Evolutionary conservation across 37 sponge, comb jelly and placozoan genomes (phyloP).

Genomic region (Theonella swinhoei): DNA sequence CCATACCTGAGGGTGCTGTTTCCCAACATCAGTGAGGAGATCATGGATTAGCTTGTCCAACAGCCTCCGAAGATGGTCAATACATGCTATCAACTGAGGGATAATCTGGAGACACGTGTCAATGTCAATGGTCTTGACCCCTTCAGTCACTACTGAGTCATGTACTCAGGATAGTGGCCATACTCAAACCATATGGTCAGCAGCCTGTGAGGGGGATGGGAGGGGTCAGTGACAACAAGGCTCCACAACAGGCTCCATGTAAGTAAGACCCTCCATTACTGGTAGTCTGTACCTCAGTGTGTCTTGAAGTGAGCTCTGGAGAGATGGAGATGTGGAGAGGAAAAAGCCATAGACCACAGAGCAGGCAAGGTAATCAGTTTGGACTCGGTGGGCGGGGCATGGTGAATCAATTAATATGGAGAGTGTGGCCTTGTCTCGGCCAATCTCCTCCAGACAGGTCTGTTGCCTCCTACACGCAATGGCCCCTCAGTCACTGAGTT

Average conservation of each 20-base stretch:
- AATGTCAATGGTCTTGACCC: constrained; percentile 86
- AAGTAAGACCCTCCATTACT: too few relatives aligned
- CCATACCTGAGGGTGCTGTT: constrained; percentile 98
- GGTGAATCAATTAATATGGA: too few relatives aligned
- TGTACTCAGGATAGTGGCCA: constrained; percentile 78
- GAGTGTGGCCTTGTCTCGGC: too few relatives aligned
- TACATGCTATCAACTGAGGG: constrained; percentile 97
- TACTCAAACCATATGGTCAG: constrained; percentile 97
- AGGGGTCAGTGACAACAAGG: too few relatives aligned
- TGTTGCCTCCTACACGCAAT: too few relatives aligned
- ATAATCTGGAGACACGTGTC: constrained; percentile 96
- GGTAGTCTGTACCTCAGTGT: too few relatives aligned
- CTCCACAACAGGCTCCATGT: too few relatives aligned
- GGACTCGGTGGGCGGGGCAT: too few relatives aligned
- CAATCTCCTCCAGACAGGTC: too few relatives aligned
- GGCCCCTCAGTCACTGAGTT: too few relatives aligned
- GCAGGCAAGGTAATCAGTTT: too few relatives aligned
- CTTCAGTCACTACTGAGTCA: constrained; percentile 73
- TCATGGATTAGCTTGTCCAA: constrained; percentile 88
- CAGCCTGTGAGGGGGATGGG: constrained; percentile 45
- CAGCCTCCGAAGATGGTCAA: constrained; percentile 84
- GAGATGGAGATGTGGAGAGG: constrained; percentile 85
- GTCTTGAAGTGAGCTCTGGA: constrained; percentile 88
- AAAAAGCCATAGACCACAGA: constrained; percentile 93
- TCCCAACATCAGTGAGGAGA: too few relatives aligned